Base-by-base conservation (phyloP, 2,888 invertebrate genomes). In the Macrophya annulata region DNA sequence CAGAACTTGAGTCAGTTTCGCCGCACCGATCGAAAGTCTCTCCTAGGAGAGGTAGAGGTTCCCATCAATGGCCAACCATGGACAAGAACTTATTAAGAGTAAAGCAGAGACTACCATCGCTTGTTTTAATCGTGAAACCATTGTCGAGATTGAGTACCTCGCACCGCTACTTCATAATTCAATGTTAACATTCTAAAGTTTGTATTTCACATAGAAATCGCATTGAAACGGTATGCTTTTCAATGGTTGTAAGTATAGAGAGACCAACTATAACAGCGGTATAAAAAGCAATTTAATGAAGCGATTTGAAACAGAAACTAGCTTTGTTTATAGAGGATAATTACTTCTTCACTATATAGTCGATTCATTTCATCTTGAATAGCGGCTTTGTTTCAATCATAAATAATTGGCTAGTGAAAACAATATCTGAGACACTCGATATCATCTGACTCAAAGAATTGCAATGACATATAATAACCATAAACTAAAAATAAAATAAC, bases 11-110 rank as follows among this genome's bases (percentile, higher is more conserved):
- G 48, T 25, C 43, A 25, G 48, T 68, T 82, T 82, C 48, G 65
- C 17, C 40, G 40, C 43, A 37, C 4, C 59, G 31, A 25, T 17
- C 51, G 17, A 31, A 76, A 9, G 51, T 51, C 8, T 51, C 45
- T 31, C 37, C 31, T 72, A 81, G 62, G 83, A 65, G 65, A 62
- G n/a, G 21, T 55, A 43, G 83, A 31, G 85, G 77, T 81, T 85
- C 85, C 85, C 84, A 87, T 88, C 89, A 88, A 89, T 88, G 87
- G 85, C 79, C 84, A 85, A 84, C 87, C 81, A 3, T 85, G 86
- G 87, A 86, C 86, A 87, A 89, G 86, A 89, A 89, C 87, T 89
- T 88, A 89, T 89, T 79, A 65, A 31, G 65, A 72, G 40, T 71
- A 51, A 51, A 17, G 76, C 72, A 45, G 43, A 72, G 45, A 72